Evolutionary conservation across 2,113 vertebrate species (phyloP).

Genomic region (Gasterosteus aculeatus): DNA sequence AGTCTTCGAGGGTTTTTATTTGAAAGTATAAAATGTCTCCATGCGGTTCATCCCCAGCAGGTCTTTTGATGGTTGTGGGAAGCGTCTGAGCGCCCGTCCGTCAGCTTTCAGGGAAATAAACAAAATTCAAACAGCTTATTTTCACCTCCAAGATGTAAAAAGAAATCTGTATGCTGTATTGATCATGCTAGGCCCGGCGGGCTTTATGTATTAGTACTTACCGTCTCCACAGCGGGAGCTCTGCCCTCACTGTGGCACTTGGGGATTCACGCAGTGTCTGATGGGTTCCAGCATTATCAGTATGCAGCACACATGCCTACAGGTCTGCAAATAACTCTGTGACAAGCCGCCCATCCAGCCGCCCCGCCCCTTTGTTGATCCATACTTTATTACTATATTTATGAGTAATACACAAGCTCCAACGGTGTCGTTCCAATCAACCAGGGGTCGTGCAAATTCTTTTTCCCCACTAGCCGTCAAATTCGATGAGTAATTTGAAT

Average conservation of each 20-base stretch:
- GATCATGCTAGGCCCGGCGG: conserved; percentile 38
- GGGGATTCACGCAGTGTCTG: conserved; percentile 57
- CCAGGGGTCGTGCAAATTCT: conserved; percentile 41
- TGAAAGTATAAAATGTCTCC: conserved; percentile 12
- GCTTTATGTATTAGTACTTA: conserved; percentile 60
- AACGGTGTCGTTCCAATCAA: conserved; percentile 64
- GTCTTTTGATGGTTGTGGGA: conserved; percentile 32
- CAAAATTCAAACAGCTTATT: conserved; percentile 46
- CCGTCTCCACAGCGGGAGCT: conserved; percentile 50
- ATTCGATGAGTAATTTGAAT: conserved; percentile 70
- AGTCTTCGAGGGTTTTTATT: conserved; percentile 39
- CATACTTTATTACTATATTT: conserved; percentile 71
- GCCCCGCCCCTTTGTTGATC: conserved; percentile 63
- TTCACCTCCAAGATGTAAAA: conserved; percentile 34
- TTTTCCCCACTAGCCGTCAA: conserved; percentile 47
- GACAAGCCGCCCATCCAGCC: conserved; percentile 27
- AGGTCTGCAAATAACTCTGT: conserved; percentile 69
- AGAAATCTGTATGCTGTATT: conserved; percentile 36
- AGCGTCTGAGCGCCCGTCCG: conserved; percentile 20
- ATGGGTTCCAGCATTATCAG: conserved; percentile 60
- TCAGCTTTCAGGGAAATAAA: conserved; percentile 44
- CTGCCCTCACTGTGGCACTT: conserved; percentile 59
- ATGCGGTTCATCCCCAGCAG: neutral
- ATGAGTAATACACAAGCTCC: conserved; percentile 62
- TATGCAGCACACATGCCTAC: conserved; percentile 63